Percentiles rank a stretch among this genome's conserved stretches.
phyloP scores from a whole-genome alignment of 2,113 vertebrate species.

The Strigops habroptila region DNA sequence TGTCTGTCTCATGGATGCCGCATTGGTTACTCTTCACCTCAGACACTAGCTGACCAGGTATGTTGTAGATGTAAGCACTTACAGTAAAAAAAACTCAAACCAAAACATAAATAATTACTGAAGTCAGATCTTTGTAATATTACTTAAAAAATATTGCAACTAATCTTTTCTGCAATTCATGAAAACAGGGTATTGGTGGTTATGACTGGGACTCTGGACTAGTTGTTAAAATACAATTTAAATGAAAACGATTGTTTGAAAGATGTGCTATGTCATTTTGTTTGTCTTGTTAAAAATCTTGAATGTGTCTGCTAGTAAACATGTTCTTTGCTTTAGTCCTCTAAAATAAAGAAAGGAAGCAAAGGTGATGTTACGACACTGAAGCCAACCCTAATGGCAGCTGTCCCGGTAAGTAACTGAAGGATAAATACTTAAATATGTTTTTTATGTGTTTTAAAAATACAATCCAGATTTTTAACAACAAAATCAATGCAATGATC shows the following conservation, averaged over 20 bases:
- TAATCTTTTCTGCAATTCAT: not conserved
- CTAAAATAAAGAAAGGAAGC: conserved; percentile 98
- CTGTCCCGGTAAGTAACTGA: conserved; percentile 87
- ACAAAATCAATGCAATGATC: not conserved
- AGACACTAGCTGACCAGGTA: conserved; percentile 93
- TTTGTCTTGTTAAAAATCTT: not conserved
- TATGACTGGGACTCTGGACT: not conserved
- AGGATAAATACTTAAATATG: not conserved
- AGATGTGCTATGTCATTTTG: not conserved
- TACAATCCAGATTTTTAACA: not conserved
- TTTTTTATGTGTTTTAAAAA: not conserved
- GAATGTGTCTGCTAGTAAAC: not conserved
- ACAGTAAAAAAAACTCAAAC: not conserved
- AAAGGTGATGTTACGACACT: conserved; percentile 88
- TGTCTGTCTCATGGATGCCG: conserved; percentile 87
- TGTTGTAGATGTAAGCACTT: not conserved
- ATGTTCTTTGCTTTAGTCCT: conserved; percentile 78
- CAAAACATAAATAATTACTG: not conserved
- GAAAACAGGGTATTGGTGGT: not conserved
- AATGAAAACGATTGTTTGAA: not conserved
- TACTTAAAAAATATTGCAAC: not conserved
- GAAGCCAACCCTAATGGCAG: conserved; percentile 92
- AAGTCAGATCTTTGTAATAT: not conserved
- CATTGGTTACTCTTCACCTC: conserved; percentile 94
- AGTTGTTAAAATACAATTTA: not conserved